Conservation (phyloP, 2,888 invertebrate species). For the Globia sparganii region DNA sequence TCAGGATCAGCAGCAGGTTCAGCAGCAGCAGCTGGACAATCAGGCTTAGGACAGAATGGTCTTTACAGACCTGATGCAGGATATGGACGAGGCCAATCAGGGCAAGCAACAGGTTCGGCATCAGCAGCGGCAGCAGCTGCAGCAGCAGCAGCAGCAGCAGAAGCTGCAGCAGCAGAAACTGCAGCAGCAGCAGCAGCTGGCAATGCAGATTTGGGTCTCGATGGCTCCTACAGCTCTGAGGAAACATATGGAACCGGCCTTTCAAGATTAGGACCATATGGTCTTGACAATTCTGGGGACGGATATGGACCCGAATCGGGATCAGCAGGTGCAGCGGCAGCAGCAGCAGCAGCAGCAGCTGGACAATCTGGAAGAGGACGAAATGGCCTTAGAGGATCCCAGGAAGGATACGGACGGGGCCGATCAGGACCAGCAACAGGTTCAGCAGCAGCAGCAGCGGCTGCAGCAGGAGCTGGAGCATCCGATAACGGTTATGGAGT, state of each 20-base stretch:
- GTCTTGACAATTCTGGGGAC: rapidly evolving
- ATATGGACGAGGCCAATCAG: not conserved
- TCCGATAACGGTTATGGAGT: too few relatives aligned
- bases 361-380: too few relatives aligned
- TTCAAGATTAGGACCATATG: not conserved
- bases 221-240: too few relatives aligned
- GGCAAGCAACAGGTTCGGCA: not conserved
- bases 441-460: too few relatives aligned
- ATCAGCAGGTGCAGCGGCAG: conserved; percentile 24
- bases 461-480: too few relatives aligned
- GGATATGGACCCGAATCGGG: conserved; percentile 3
- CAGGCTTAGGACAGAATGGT: too few relatives aligned
- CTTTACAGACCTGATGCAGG: too few relatives aligned
- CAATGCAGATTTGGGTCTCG: too few relatives aligned
- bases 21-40: not conserved
- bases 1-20: not conserved
- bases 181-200: not conserved
- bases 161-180: not conserved
- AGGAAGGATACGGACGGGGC: too few relatives aligned
- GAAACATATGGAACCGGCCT: too few relatives aligned
- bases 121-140: too few relatives aligned
- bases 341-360: not conserved
- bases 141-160: not conserved
- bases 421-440: not conserved
- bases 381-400: too few relatives aligned